These are phyloP conservation scores for Globodera rostochiensis DNA, from an alignment of 1,140 invertebrate genomes.

Conservation along the genomic window DNA sequence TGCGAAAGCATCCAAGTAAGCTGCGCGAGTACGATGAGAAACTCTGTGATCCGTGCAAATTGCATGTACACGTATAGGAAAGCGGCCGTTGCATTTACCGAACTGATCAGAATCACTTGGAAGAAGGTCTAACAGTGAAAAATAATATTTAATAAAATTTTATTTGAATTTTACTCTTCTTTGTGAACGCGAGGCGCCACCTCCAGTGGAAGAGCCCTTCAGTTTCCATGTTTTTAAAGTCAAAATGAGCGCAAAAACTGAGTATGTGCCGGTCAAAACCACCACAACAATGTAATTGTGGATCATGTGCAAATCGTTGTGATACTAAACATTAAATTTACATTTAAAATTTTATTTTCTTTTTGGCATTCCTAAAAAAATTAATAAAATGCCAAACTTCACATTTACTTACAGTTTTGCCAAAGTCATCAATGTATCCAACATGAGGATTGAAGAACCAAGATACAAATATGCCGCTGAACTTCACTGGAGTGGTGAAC, in stretches of 20 bases:
- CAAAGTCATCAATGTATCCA: constrained; percentile 43
- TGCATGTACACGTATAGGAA: constrained; percentile 41
- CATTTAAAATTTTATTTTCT: background rate
- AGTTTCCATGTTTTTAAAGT: constrained; percentile 22
- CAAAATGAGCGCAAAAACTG: constrained; percentile 29
- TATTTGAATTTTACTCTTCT: background rate
- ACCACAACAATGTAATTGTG: constrained; percentile 24
- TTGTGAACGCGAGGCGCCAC: background rate
- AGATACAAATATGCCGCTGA: constrained; percentile 36
- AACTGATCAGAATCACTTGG: constrained; percentile 37
- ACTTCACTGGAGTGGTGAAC: constrained; percentile 48
- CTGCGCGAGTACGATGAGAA: constrained; percentile 26
- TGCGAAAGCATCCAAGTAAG: constrained; percentile 26
- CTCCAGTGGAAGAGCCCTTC: background rate
- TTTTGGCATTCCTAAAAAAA: background rate
- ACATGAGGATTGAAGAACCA: constrained; percentile 59
- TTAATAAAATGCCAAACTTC: background rate
- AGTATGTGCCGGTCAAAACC: constrained; percentile 24
- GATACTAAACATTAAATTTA: constrained; percentile 34
- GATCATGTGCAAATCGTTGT: constrained; percentile 36
- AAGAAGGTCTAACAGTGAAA: constrained; percentile 30
- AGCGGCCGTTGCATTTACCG: constrained; percentile 30
- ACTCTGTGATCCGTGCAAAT: constrained; percentile 19
- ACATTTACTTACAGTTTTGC: constrained; percentile 24
- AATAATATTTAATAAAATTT: constrained; percentile 16